Percentiles rank a stretch among this genome's conserved stretches.
phyloP scores from a whole-genome alignment of 2,113 vertebrate species.

The Ranitomeya imitator region DNA sequence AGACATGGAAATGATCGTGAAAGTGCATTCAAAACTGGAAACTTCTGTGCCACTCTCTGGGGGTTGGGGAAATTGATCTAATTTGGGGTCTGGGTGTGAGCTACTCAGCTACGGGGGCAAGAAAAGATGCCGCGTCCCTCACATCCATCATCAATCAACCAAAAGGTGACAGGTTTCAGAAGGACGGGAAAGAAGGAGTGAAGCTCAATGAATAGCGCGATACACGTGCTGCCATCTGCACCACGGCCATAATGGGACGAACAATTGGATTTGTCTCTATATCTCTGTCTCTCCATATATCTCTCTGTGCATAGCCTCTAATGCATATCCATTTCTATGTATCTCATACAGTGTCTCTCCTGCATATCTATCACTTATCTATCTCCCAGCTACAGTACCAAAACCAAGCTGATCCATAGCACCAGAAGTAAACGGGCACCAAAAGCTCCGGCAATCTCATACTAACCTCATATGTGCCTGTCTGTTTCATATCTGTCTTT shows the following conservation, averaged over 20 bases:
- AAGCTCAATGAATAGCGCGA: background rate
- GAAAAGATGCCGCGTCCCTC: background rate
- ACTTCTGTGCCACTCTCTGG: background rate
- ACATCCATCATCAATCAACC: slow-evolving; percentile 37
- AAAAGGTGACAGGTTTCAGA: slow-evolving; percentile 32
- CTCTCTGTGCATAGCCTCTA: background rate
- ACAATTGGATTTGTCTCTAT: background rate
- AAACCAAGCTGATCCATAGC: too few species aligned
- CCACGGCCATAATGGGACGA: background rate
- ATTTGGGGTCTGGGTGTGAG: slow-evolving; percentile 21
- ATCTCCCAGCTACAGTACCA: too few species aligned
- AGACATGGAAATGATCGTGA: background rate
- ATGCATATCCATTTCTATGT: background rate
- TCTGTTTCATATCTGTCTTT: too few species aligned
- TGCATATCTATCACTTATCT: background rate
- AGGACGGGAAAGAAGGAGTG: slow-evolving; percentile 36
- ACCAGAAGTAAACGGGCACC: too few species aligned
- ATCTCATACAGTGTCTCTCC: background rate
- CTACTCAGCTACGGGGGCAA: background rate
- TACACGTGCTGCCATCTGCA: background rate
- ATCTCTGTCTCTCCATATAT: background rate
- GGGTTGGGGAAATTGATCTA: slow-evolving; percentile 39
- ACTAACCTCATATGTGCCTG: too few species aligned
- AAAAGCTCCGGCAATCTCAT: too few species aligned
- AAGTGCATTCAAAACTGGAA: slow-evolving; percentile 3